These are phyloP conservation scores for Nothobranchius kuhntae DNA, from an alignment of 2,113 vertebrate species.

Conservation along the genomic window DNA sequence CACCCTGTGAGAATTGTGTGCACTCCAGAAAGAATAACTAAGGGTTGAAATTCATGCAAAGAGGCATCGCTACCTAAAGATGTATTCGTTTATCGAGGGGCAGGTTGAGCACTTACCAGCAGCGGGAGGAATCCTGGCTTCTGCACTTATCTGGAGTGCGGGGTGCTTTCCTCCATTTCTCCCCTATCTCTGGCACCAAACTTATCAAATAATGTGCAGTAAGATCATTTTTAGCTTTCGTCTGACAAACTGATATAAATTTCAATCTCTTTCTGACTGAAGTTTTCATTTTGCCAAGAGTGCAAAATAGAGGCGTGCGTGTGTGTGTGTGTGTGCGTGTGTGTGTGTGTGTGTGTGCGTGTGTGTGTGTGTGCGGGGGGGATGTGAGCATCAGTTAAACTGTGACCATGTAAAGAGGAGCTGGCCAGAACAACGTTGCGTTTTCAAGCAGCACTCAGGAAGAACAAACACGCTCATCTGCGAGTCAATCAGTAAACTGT, in stretches of 20 bases:
- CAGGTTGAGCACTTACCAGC: constrained; percentile 69
- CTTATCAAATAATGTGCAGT: constrained; percentile 82
- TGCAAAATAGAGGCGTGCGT: constrained; percentile 66
- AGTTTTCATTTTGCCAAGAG: constrained; percentile 82
- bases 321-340: constrained; percentile 22
- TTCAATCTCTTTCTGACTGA: constrained; percentile 80
- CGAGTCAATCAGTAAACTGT: constrained; percentile 38
- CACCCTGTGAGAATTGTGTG: constrained; percentile 47
- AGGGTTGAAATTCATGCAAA: constrained; percentile 64
- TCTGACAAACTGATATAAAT: constrained; percentile 83
- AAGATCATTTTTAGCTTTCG: constrained; percentile 79
- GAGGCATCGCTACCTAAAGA: constrained; percentile 55
- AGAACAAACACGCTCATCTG: constrained; percentile 42
- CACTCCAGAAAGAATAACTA: constrained; percentile 44
- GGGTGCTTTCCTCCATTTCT: constrained; percentile 78
- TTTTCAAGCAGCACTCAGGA: constrained; percentile 39
- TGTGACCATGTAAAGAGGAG: constrained; percentile 45
- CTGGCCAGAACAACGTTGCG: constrained; percentile 45
- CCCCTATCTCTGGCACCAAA: constrained; percentile 81
- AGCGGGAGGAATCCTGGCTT: constrained; percentile 76
- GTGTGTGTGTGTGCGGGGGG: constrained; percentile 21
- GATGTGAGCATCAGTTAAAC: constrained; percentile 57
- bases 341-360: constrained; percentile 24
- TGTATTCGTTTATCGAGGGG: constrained; percentile 32
- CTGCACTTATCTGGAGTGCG: constrained; percentile 77